A percentile compares a stretch with the other conserved stretches of the same genome.
These are phyloP conservation scores for Nemotelus pantherinus DNA, from an alignment of 2,888 invertebrate genomes.

Conservation along the genomic window DNA sequence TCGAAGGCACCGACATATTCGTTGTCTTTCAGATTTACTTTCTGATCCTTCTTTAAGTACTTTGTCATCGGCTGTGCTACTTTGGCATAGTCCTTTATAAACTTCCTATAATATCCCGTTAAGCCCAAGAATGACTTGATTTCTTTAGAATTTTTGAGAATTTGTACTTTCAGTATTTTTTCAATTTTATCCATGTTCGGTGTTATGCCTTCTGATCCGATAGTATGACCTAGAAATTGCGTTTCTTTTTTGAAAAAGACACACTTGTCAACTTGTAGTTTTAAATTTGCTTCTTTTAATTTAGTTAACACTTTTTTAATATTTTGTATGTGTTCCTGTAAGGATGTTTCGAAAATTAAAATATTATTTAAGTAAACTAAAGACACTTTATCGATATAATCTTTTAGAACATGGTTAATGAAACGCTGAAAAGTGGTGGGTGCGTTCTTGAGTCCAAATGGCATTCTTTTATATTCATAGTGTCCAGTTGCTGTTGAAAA, in stretches of 20 bases:
- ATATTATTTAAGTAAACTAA: too few species aligned
- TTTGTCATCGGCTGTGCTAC: neutral
- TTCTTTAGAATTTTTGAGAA: slow-evolving; percentile 12
- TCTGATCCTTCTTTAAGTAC: slow-evolving; percentile 2
- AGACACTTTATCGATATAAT: too few species aligned
- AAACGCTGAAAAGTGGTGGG: too few species aligned
- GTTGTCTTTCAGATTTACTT: neutral
- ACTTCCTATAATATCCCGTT: slow-evolving; percentile 9
- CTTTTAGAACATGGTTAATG: too few species aligned
- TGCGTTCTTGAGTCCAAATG: too few species aligned
- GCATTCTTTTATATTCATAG: too few species aligned
- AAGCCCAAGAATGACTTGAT: slow-evolving; percentile 21
- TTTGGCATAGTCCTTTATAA: slow-evolving; percentile 14
- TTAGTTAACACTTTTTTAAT: too few species aligned
- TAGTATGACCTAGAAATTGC: neutral
- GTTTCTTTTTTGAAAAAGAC: neutral
- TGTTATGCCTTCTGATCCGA: neutral
- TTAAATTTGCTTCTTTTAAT: too few species aligned
- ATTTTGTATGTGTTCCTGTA: too few species aligned
- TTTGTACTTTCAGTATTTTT: slow-evolving; percentile 3
- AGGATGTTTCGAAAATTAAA: too few species aligned
- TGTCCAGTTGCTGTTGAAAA: too few species aligned
- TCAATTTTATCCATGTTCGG: slow-evolving; percentile 11
- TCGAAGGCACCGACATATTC: slow-evolving; percentile 9
- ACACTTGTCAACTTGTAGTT: too few species aligned